Base-by-base conservation (phyloP, 23 tunicate genomes). In the Oikopleura vanhoeffeni region DNA sequence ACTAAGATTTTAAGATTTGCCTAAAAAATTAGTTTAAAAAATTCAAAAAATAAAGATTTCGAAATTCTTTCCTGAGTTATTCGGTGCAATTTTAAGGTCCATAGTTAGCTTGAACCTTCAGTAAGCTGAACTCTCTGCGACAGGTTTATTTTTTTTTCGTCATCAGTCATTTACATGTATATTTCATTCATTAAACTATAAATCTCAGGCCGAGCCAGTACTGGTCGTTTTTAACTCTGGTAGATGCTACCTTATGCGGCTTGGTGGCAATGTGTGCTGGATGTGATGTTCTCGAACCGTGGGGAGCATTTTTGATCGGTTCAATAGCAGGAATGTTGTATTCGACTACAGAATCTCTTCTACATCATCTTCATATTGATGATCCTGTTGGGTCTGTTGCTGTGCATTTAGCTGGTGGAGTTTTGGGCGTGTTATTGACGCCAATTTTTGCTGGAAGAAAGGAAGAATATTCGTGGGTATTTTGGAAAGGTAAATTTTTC, bases 241-340 rank as follows among this genome's bases (percentile, higher is more conserved):
- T 71, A 2, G 79, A 71, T 71, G 79, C 79, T 30, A 24, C 38
- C 0, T 0, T 40, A 33, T 8, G 40, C 85, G 88, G 88, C 1
- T 83, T 86, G 88, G 88, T 86, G 3, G 67, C 88, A 39, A 86
- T 86, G 88, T 86, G 88, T 38, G 88, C 88, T 0, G 88, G 88
- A 1, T 86, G 85, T 41, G 67, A 86, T 34, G 88, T 83, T 64
- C n/a, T 86, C 0, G 85, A 86, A 0, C 88, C 88, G 40, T 86
- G 86, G 86, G 76, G 86, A 3, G 88, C 88, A 1, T 40, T 39
- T 32, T 71, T 86, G 0, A 86, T 86, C 77, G 88, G 88, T 0
- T n/a, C 39, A 40, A 35, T 86, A 4, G 88, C 88, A 3, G 88
- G 86, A 0, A 27, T 84, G 35, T 40, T 76, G 0, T 87, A 85